Evolutionary conservation across 2,888 invertebrate species (phyloP), one percentile per base, ranked within the genome.

Genomic region (Chaetogeoica ovagalla): DNA sequence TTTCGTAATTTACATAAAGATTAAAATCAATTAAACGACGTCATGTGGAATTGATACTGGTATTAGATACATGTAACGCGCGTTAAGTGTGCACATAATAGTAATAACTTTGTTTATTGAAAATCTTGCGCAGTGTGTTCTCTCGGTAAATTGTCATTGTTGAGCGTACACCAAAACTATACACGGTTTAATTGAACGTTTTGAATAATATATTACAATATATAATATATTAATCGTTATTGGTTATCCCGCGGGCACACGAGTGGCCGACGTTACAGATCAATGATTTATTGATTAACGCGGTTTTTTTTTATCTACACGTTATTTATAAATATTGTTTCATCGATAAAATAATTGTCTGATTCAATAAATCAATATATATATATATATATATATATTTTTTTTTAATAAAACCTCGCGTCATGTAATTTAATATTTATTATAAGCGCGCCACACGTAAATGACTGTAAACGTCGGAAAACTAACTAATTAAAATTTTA

Each of bases 141-240:
- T 30, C 48, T 48, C 11, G 13, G 15, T 15, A 48, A 43, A 48
- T 48, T 48, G 48, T 48, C 48, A 13, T 48, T 13, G 48, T 48
- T 13, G 15, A 48, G 48, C 13, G 3, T 15, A 11, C 48, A 15
- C 13, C 48, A 15, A 30, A 48, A 48, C 48, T 1, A 70, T 7
- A 15, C 13, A 39, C 15, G 30, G 21, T 63, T 73, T 63, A 74
- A 65, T 74, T 65, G 21, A 30, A 39, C 8, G 65, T 74, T 57
- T n/a, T 19, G 55, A 65, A 65, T 57, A 17, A 74, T 52, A 66
- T 17, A 30, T 30, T 30, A 30, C 1, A 2, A 55, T 19, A 55
- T 57, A 23, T 60, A 60, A 69, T 66, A n/a, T 59, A 76, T 59
- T 68, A 43, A 76, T 76, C 66, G 59, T 66, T 74, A 65, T 48